Conservation (phyloP, 2,888 invertebrate species). For the Torymus texanus region DNA sequence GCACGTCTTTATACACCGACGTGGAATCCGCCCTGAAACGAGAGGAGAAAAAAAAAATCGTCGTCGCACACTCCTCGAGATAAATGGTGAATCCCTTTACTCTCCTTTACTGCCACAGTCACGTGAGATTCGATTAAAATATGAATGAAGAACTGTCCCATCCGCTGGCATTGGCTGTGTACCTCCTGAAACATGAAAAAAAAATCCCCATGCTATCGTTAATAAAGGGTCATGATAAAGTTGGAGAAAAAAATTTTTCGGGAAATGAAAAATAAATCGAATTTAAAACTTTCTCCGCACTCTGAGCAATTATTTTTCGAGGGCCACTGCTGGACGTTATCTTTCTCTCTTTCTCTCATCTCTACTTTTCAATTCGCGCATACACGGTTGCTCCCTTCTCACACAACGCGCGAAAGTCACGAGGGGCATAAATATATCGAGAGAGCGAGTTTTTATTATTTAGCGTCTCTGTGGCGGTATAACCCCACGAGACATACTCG, state of each 20-base stretch:
- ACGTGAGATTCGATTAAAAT: conserved; percentile 32
- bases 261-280: conserved; percentile 54
- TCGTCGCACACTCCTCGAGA: neutral
- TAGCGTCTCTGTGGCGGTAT: conserved; percentile 55
- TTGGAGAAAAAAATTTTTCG: neutral
- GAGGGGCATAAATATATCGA: conserved; percentile 51
- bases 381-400: too few relatives aligned
- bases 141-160: neutral
- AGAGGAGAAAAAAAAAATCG: conserved; percentile 4
- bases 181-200: conserved; percentile 35
- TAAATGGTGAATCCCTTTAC: conserved; percentile 39
- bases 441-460: conserved; percentile 66
- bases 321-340: neutral
- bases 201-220: neutral
- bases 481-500: conserved; percentile 49
- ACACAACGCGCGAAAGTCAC: neutral
- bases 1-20: neutral
- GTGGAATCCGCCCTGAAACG: conserved; percentile 4
- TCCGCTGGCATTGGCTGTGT: neutral
- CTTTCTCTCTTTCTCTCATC: neutral
- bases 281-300: conserved; percentile 45
- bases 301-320: conserved; percentile 40
- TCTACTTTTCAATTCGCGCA: conserved; percentile 52
- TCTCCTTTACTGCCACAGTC: neutral
- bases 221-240: neutral